phyloP scores from a whole-genome alignment of 2,113 vertebrate species.

The Gnathonemus longibarbis region DNA sequence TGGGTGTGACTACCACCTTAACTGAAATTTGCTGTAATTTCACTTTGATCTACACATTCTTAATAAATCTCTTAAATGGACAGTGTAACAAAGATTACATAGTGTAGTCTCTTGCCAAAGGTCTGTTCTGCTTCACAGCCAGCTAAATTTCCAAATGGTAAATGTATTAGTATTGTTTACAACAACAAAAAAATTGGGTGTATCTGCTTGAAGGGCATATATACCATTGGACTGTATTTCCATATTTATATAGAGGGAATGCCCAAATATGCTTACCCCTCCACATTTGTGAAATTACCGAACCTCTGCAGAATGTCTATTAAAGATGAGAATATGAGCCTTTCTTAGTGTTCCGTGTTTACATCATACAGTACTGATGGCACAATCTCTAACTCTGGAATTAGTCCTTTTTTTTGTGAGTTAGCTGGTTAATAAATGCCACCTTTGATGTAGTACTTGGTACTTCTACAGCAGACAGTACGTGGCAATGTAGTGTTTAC shows the following conservation, averaged over 20 bases:
- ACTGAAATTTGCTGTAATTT: background rate
- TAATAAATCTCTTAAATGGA: background rate
- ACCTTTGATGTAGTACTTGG: background rate
- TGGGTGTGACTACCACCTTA: background rate
- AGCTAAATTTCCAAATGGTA: background rate
- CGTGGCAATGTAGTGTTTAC: background rate
- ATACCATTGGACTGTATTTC: background rate
- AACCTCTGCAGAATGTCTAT: background rate
- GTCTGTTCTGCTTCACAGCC: background rate
- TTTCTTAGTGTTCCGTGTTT: background rate
- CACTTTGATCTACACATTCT: background rate
- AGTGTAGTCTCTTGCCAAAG: background rate
- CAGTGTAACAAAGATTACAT: background rate
- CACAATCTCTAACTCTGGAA: background rate
- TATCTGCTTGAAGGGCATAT: background rate
- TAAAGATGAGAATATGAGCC: background rate
- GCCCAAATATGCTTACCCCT: background rate
- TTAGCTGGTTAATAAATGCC: background rate
- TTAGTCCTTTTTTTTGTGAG: background rate
- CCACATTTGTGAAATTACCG: background rate
- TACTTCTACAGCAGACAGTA: background rate
- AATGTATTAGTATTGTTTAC: background rate
- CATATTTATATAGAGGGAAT: background rate
- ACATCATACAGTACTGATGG: background rate
- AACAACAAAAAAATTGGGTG: background rate